Percentiles rank a stretch among this genome's conserved stretches.
Evolutionary conservation across 2,888 invertebrate genomes (phyloP).

Genomic region (Caenorhabditis japonica): DNA sequence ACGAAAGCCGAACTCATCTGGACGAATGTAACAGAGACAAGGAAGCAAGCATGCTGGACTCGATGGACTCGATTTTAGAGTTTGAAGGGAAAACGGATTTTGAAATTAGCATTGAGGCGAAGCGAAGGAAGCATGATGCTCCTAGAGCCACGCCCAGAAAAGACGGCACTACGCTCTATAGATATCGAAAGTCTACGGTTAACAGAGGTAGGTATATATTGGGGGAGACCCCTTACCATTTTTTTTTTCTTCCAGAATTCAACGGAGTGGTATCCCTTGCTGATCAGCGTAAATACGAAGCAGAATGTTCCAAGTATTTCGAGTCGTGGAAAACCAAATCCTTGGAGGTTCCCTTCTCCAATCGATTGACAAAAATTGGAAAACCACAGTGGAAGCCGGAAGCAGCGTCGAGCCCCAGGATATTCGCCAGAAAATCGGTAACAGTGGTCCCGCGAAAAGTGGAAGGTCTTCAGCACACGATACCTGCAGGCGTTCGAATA

Average conservation of each 20-base stretch:
- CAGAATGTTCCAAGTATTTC: background rate
- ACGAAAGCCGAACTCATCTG: constrained; percentile 19
- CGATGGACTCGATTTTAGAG: background rate
- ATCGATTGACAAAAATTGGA: background rate
- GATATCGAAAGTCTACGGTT: constrained; percentile 30
- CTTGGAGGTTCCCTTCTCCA: background rate
- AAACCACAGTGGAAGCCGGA: constrained; percentile 4
- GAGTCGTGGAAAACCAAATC: constrained; percentile 19
- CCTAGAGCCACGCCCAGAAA: constrained; percentile 23
- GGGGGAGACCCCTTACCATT: background rate
- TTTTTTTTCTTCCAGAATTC: constrained; percentile 1
- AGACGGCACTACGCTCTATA: constrained; percentile 17
- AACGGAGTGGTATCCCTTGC: constrained; percentile 15
- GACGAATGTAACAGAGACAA: constrained; percentile 3
- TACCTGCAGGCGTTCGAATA: constrained; percentile 21
- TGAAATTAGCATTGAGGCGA: background rate
- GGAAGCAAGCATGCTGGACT: constrained; percentile 8
- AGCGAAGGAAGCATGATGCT: constrained; percentile 2
- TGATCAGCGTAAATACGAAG: constrained; percentile 22
- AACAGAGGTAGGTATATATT: constrained; percentile 9
- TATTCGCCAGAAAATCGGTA: constrained; percentile 30
- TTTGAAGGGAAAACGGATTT: background rate
- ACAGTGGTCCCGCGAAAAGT: constrained; percentile 6
- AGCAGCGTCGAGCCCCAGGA: background rate
- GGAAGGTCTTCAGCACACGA: background rate